Conservation (phyloP, 2,113 vertebrate genomes). For the Mus musculus region DNA sequence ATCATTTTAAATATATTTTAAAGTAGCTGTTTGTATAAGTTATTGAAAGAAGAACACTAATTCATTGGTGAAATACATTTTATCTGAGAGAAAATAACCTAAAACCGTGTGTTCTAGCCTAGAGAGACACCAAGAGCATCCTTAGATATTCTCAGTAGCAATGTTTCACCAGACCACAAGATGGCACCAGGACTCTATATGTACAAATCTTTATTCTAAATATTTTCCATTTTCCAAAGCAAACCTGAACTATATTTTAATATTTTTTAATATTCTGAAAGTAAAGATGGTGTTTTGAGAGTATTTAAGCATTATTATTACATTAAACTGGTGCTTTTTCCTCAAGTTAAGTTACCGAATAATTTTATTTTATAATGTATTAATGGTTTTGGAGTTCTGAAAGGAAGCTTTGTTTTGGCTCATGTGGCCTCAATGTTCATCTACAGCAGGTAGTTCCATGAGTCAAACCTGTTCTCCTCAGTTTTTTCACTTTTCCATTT, state of each 20-base stretch:
- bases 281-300: not conserved
- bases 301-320: not conserved
- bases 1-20: not conserved
- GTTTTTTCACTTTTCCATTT: not conserved
- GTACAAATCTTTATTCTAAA: not conserved
- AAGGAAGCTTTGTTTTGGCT: not conserved
- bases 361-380: not conserved
- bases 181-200: conserved; percentile 67
- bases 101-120: not conserved
- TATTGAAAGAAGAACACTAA: not conserved
- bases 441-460: not conserved
- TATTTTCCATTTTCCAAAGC: conserved; percentile 1
- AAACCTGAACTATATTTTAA: not conserved
- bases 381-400: not conserved
- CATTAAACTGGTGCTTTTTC: not conserved
- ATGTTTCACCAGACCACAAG: conserved; percentile 69
- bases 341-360: not conserved
- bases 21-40: not conserved
- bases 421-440: not conserved
- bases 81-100: not conserved
- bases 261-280: not conserved
- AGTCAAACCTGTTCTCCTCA: not conserved
- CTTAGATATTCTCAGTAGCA: conserved; percentile 41
- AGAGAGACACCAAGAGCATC: not conserved
- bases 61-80: conserved; percentile 15